A percentile compares a stretch with the other conserved stretches of the same genome.
Conservation (phyloP, 2,797 vertebrate genomes). For the Lacerta bilineata region DNA sequence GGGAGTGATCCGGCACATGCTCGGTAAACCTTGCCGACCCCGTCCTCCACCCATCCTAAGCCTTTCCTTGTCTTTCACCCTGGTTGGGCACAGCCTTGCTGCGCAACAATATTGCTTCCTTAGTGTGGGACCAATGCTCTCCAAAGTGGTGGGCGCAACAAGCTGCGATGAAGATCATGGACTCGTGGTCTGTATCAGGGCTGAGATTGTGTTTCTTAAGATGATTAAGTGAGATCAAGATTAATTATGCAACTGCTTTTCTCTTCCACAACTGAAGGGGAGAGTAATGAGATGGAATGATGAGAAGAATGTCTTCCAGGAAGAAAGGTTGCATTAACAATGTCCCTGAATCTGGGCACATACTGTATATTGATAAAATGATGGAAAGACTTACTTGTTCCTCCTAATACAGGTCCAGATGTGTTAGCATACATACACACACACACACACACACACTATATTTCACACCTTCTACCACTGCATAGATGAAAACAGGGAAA, state of each 20-base stretch:
- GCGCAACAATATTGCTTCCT: not conserved
- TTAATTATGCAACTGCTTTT: constrained; percentile 52
- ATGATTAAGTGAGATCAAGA: constrained; percentile 56
- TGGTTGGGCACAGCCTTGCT: no score
- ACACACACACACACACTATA: no score
- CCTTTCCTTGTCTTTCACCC: no score
- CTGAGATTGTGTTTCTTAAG: constrained; percentile 50
- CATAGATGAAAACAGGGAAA: not conserved
- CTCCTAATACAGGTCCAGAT: no score
- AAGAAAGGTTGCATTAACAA: constrained; percentile 5
- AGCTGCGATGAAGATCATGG: constrained; percentile 25
- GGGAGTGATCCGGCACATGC: no score
- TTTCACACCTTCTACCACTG: not conserved
- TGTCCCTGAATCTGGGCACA: not conserved
- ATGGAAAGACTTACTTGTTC: no score
- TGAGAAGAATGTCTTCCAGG: constrained; percentile 8
- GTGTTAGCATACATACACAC: no score
- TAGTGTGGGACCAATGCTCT: not conserved
- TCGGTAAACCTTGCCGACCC: no score
- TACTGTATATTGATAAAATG: not conserved
- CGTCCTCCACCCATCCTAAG: no score
- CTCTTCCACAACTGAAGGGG: constrained; percentile 53
- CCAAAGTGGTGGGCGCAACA: not conserved
- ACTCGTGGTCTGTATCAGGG: constrained; percentile 2
- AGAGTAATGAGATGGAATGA: constrained; percentile 44